Base-by-base conservation (phyloP, 1,140 invertebrate genomes). In the Cyrtorhinus lividipennis region DNA sequence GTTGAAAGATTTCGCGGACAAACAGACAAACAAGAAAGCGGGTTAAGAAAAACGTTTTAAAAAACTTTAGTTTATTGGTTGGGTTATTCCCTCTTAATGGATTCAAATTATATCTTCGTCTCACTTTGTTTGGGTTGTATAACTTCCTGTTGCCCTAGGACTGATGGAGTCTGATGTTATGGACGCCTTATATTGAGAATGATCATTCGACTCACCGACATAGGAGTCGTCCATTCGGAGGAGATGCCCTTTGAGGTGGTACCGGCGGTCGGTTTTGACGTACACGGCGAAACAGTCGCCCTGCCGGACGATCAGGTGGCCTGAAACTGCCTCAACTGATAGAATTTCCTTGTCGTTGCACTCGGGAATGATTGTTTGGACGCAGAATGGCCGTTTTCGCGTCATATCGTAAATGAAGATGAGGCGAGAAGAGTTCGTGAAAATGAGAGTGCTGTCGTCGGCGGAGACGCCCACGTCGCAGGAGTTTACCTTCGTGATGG, bases 351-450 rank as follows among this genome's bases (percentile, higher is more conserved):
- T 26, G 10, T 53, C 48, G 1, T 12, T 27, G 5, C 24, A 27
- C n/a, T 59, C 58, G 24, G 24, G 58, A 10, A 18, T 26, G 26
- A 59, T 59, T 2, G 27, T 30, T 30, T 59, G 58, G 3, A 59
- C 58, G 58, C 58, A 59, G 26, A 27, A 30, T 15, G 58, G 58
- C 26, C 27, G 27, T 22, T n/a, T 13, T 3, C 58, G 24, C 2
- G 58, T 30, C n/a, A 59, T 59, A n/a, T 59, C 58, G 25, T 59
- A 59, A 1, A 59, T 26, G 58, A 59, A 59, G 10, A 59, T 59
- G 24, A 59, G 24, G 2, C 25, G 24, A 1, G 58, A 26, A 8
- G 58, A 12, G 58, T 59, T 59, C 1, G 58, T 59, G 24, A 59
- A 59, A 23, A 59, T n/a, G 22, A 59, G 58, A 30, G 24, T 59